phyloP scores from a whole-genome alignment of 2,888 invertebrate species.

The Zygothrica quintamaculata region DNA sequence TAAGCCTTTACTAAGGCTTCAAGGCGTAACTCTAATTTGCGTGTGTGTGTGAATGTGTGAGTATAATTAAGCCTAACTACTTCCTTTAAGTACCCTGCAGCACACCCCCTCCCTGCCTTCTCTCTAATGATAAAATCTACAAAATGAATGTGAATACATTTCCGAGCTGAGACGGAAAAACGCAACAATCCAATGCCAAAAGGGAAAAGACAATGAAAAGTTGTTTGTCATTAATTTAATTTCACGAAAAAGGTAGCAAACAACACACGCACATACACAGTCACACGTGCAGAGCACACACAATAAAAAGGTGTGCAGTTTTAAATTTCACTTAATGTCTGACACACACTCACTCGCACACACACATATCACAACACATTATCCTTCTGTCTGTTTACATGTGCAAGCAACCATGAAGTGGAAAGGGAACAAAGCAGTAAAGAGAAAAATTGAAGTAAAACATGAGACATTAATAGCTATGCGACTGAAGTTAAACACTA shows the following conservation, averaged over 20 bases:
- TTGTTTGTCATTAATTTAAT: slow-evolving; percentile 76
- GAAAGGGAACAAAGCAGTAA: slow-evolving; percentile 5
- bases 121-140: slow-evolving; percentile 47
- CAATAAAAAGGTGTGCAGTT: slow-evolving; percentile 30
- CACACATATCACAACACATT: not conserved
- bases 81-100: not conserved
- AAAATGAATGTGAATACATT: slow-evolving; percentile 66
- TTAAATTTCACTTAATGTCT: slow-evolving; percentile 56
- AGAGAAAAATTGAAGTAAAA: not conserved
- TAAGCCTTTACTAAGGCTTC: slow-evolving; percentile 42
- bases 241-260: slow-evolving; percentile 54
- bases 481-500: not conserved
- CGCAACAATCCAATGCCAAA: slow-evolving; percentile 27
- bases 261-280: slow-evolving; percentile 6
- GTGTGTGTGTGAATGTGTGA: no score
- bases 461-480: no score
- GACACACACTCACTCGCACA: slow-evolving; percentile 10
- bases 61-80: slow-evolving; percentile 34
- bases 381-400: not conserved
- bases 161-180: slow-evolving; percentile 62
- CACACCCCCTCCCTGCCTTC: not conserved
- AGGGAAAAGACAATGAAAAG: slow-evolving; percentile 62
- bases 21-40: slow-evolving; percentile 36
- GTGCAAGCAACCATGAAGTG: slow-evolving; percentile 16
- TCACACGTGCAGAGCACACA: slow-evolving; percentile 8